Evolutionary conservation across 2,888 invertebrate genomes (phyloP), one percentile per base, ranked within the genome.

Genomic region (Cheilosia pagana): DNA sequence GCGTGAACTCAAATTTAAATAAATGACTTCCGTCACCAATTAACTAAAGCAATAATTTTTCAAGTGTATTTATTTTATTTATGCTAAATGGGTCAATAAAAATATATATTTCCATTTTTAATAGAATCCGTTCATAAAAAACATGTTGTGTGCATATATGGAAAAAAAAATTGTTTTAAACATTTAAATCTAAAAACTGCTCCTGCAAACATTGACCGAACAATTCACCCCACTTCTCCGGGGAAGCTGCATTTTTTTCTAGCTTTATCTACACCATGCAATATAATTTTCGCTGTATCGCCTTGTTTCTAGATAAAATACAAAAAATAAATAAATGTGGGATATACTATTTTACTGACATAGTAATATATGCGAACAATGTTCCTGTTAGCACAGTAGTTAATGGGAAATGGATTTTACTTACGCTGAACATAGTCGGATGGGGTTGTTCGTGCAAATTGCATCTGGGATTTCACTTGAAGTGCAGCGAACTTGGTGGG

Each of bases 291-390:
- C 39, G 45, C 74, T 21, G 35, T 7, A 25, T 14, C 62, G 31
- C 16, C 14, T 55, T 55, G 43, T 63, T 67, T 21, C 23, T 59
- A 25, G 35, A 25, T 16, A 35, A 35, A 35, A 12, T 0, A 35
- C 2, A 10, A 0, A 3, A 12, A 3, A 35, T 53, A 52, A 16
- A 60, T 55, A 43, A 62, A 57, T 3, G 14, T 53, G 21, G 50
- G 12, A 53, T 70, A 53, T 28, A 28, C 28, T 1, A 28, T 60
- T 77, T 62, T 60, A 52, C 76, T 48, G 50, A 52, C 14, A 21
- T 16, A 50, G 12, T 72, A 78, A 78, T 78, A 59, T 78, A 78
- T 78, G 78, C 72, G 72, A 78, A 74, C 53, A 74, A 62, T 74
- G 39, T 68, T 74, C 25, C 57, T 60, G 60, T 74, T 67, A 60